Conservation (phyloP, 2,888 invertebrate species). For the Myathropa florea region DNA sequence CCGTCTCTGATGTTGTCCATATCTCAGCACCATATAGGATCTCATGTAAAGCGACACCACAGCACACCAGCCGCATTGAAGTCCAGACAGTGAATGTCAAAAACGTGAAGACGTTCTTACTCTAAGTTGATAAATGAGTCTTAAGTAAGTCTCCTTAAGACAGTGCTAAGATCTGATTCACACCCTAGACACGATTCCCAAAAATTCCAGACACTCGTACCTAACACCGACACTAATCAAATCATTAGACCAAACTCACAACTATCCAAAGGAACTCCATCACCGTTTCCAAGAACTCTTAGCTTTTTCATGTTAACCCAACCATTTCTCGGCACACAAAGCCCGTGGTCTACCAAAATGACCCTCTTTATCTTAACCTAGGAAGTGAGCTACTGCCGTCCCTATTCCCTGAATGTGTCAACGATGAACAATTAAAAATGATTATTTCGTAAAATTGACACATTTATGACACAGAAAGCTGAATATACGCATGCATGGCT, state of each 20-base stretch:
- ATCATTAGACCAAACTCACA: not conserved
- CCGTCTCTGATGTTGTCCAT: too few relatives aligned
- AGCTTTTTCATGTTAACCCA: not conserved
- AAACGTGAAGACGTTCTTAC: too few relatives aligned
- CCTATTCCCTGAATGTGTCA: slow-evolving; percentile 26
- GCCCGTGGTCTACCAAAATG: not conserved
- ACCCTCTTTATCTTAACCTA: not conserved
- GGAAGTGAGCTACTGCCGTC: not conserved
- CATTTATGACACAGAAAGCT: slow-evolving; percentile 48
- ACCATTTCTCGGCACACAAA: not conserved
- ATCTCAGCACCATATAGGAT: too few relatives aligned
- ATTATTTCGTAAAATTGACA: slow-evolving; percentile 51
- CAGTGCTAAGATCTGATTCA: not conserved
- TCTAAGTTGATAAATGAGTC: too few relatives aligned
- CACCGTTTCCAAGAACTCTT: not conserved
- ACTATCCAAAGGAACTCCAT: not conserved
- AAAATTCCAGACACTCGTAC: not conserved
- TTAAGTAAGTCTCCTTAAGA: too few relatives aligned
- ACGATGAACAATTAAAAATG: slow-evolving; percentile 34
- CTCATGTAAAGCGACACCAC: too few relatives aligned
- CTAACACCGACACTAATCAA: not conserved
- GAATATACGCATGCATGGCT: not conserved
- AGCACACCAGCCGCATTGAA: too few relatives aligned
- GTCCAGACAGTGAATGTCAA: too few relatives aligned
- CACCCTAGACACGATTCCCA: not conserved